Conservation (phyloP, 2,113 vertebrate species). For the Myiozetetes cayanensis region DNA sequence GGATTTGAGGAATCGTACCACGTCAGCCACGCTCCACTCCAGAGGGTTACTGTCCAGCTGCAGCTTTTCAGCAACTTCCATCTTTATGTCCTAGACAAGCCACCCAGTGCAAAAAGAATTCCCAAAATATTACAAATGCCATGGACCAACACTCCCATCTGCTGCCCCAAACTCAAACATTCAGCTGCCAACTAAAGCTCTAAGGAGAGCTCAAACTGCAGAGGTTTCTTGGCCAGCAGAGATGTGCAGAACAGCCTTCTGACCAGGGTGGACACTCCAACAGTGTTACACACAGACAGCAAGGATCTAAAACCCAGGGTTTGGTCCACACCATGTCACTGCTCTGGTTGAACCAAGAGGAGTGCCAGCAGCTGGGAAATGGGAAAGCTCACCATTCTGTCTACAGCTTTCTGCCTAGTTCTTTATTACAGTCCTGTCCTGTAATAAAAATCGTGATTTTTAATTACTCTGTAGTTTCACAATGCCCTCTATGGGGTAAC, state of each 20-base stretch:
- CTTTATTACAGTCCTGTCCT: neutral
- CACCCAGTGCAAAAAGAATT: neutral
- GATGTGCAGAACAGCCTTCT: neutral
- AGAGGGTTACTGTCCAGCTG: conserved; percentile 93
- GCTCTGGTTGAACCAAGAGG: neutral
- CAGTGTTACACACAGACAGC: rapidly evolving
- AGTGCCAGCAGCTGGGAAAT: neutral
- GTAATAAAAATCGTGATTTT: neutral
- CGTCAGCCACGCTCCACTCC: conserved; percentile 94
- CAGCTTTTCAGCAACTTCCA: conserved; percentile 87
- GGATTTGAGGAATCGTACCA: conserved; percentile 94
- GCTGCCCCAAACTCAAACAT: neutral
- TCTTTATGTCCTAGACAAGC: conserved; percentile 76
- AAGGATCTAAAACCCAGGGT: neutral
- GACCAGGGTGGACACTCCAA: neutral
- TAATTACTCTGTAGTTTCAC: neutral
- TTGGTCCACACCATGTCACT: neutral
- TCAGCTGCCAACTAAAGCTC: neutral
- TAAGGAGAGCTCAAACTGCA: neutral
- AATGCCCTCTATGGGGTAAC: neutral
- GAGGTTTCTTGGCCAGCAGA: neutral
- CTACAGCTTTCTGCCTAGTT: neutral
- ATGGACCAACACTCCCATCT: neutral
- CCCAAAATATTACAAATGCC: neutral
- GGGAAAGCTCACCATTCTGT: neutral